These are phyloP conservation scores for Hyla sarda DNA, from an alignment of 2,113 vertebrate species.

Conservation along the genomic window DNA sequence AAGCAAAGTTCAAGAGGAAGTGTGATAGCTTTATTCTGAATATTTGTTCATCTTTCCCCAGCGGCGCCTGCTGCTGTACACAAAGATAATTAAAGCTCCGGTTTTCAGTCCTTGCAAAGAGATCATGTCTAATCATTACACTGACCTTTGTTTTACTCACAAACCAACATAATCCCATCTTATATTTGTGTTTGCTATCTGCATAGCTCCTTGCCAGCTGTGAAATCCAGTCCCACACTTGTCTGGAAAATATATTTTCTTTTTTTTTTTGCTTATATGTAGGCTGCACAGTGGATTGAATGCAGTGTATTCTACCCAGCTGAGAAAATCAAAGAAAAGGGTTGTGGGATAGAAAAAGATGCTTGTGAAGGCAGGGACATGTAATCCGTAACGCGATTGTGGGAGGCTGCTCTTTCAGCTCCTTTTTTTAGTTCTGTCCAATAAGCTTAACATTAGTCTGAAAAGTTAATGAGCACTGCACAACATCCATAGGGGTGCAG, in stretches of 20 bases:
- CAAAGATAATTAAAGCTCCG: slow-evolving; percentile 51
- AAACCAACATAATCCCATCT: slow-evolving; percentile 40
- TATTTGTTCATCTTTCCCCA: slow-evolving; percentile 28
- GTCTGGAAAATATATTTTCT: not conserved
- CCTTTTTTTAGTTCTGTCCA: not conserved
- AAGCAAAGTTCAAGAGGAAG: slow-evolving; percentile 19
- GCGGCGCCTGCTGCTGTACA: slow-evolving; percentile 37
- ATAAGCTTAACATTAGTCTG: not conserved
- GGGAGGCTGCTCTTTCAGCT: not conserved
- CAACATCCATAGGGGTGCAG: too few relatives aligned
- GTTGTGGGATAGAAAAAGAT: not conserved
- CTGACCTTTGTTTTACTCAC: slow-evolving; percentile 45
- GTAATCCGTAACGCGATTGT: too few relatives aligned
- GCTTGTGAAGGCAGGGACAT: not conserved
- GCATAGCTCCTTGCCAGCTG: slow-evolving; percentile 41
- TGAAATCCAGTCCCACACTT: slow-evolving; percentile 1
- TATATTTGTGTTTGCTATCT: slow-evolving; percentile 42
- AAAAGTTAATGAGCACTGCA: too few relatives aligned
- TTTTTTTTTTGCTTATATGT: not conserved
- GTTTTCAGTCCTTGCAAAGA: slow-evolving; percentile 35
- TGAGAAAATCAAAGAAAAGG: not conserved
- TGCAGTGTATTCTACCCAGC: not conserved
- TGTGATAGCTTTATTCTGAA: slow-evolving; percentile 20
- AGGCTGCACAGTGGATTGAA: not conserved
- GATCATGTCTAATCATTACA: slow-evolving; percentile 42